A percentile compares a stretch with the other conserved stretches of the same genome.
phyloP scores from a whole-genome alignment of 2,113 vertebrate species.

The Gopherus flavomarginatus region DNA sequence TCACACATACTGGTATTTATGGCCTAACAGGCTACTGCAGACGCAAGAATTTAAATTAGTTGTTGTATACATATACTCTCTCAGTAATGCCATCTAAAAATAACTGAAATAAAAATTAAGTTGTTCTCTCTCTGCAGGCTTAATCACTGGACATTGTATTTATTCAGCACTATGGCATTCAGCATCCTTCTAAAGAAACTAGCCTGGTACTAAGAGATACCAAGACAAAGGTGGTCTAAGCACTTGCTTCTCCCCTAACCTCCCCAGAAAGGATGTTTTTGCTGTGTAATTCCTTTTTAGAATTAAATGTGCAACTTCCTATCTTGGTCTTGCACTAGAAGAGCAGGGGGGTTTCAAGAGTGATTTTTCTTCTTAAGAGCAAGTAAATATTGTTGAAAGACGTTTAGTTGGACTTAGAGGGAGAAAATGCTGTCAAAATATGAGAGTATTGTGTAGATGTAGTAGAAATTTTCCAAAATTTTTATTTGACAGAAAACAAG shows the following conservation, averaged over 20 bases:
- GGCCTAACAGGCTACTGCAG: not conserved
- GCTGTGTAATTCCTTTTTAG: not conserved
- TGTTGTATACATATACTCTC: not conserved
- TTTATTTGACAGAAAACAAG: not conserved
- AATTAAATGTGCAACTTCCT: not conserved
- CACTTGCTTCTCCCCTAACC: not conserved
- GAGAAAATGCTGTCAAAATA: not conserved
- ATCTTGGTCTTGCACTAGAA: not conserved
- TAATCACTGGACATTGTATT: not conserved
- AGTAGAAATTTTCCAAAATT: not conserved
- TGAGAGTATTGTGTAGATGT: not conserved
- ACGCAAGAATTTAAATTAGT: not conserved
- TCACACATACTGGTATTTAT: not conserved
- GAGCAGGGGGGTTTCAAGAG: not conserved
- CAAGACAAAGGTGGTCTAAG: too few species aligned
- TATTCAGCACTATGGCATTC: accelerated
- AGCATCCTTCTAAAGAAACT: accelerated
- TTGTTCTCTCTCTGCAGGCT: not conserved
- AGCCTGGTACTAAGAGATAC: not conserved
- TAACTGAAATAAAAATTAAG: accelerated
- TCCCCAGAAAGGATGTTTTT: not conserved
- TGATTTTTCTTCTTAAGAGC: not conserved
- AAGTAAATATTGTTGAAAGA: not conserved
- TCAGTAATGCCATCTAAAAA: not conserved
- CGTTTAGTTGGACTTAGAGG: not conserved